Evolutionary conservation across 2,797 vertebrate species (phyloP), one percentile per base, ranked within the genome.

Genomic region (Neoniphon sammara): DNA sequence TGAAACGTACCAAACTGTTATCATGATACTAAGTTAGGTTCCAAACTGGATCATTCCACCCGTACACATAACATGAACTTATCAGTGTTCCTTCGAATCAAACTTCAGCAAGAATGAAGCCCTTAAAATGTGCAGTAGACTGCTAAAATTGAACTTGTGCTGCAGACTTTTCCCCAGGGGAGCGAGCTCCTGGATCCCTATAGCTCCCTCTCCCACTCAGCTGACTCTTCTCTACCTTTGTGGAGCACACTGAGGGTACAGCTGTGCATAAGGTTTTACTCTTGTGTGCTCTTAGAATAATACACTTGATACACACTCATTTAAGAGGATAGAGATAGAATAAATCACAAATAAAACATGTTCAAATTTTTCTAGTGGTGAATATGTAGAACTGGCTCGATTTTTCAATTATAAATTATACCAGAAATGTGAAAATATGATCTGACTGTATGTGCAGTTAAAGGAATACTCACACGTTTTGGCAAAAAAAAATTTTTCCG

Each of bases 31-130:
- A 11, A 39, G 36, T 9, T 7, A 39, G 8, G 8, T 44, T n/a
- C 9, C 11, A 34, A 34, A 65, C 11, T 42, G 70, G 73, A 46
- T 66, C 46, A 36, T 39, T 73, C 54, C 23, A n/a, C 17, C 3
- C 63, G 49, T 55, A 20, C 47, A 34, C 57, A 62, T 46, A 31
- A 57, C 56, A 77, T 27, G 10, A 14, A 23, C 46, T 67, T 30
- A 42, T 54, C 20, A 52, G 7, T 27, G 36, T 31, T 66, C 31
- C 17, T 50, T 79, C 47, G 70, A 25, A 64, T 79, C 47, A 74
- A 25, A 61, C 67, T 54, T 39, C 39, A 44, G 20, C 14, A 49
- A 47, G 31, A 23, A 25, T 30, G 12, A 53, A 5, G 25, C 36
- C 34, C 36, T 64, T 62, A 39, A 23, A 8, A 21, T 58, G 31